Conservation (phyloP, 2,888 invertebrate genomes). For the Eristalis pertinax region DNA sequence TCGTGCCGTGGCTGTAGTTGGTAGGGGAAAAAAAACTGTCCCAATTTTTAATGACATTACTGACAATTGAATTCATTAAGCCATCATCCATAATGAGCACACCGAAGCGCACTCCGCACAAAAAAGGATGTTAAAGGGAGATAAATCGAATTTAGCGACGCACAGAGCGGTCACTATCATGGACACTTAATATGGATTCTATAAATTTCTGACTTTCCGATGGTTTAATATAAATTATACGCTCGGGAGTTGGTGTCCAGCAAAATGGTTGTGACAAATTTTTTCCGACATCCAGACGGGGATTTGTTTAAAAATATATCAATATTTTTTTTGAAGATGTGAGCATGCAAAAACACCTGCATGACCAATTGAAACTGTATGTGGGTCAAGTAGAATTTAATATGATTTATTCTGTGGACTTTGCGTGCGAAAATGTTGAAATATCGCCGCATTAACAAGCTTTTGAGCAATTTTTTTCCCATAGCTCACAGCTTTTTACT, state of each 20-base stretch:
- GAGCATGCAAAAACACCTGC: not conserved
- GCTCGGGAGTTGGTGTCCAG: not conserved
- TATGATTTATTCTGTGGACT: not conserved
- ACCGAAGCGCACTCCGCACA: constrained; percentile 9
- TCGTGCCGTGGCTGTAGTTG: not conserved
- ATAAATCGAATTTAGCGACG: constrained; percentile 23
- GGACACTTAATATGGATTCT: not conserved
- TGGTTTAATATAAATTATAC: not conserved
- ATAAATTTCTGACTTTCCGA: not conserved
- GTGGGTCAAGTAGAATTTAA: not conserved
- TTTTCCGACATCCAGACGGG: not conserved
- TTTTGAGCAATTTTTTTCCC: not conserved
- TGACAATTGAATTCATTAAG: constrained; percentile 67
- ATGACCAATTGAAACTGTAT: not conserved
- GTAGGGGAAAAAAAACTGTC: constrained; percentile 10
- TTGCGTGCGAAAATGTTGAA: not conserved
- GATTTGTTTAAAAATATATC: not conserved
- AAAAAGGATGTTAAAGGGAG: constrained; percentile 20
- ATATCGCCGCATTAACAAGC: not conserved
- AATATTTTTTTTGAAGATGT: not conserved
- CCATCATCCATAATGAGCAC: constrained; percentile 50
- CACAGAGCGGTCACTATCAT: not conserved
- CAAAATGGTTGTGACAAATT: not conserved
- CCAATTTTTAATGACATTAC: constrained; percentile 54
- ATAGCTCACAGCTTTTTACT: no score